Percentiles rank a stretch among this genome's conserved stretches.
These are phyloP conservation scores for Xestia xanthographa DNA, from an alignment of 2,888 invertebrate genomes.

Conservation along the genomic window DNA sequence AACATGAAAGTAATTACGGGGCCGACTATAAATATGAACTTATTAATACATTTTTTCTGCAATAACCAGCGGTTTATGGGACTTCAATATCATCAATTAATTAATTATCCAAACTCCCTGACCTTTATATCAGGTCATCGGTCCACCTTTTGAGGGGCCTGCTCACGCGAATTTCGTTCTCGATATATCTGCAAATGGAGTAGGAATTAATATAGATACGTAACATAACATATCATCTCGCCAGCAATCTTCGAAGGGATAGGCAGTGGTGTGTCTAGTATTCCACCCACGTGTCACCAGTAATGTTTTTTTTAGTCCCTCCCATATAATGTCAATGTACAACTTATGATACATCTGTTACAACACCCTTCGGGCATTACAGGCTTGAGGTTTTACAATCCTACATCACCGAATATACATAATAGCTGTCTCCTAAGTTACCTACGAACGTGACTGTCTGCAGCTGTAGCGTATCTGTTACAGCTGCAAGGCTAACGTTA, in stretches of 20 bases:
- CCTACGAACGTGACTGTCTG: background rate
- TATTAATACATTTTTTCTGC: background rate
- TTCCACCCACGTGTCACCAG: background rate
- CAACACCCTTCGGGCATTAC: too few species aligned
- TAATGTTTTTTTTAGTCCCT: background rate
- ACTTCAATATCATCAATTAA: background rate
- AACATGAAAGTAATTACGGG: background rate
- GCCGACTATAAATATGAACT: background rate
- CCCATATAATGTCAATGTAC: background rate
- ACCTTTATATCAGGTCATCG: background rate
- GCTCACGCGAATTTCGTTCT: background rate
- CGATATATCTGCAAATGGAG: conserved; percentile 1
- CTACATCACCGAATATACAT: background rate
- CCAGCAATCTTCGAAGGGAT: background rate
- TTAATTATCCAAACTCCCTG: conserved; percentile 4
- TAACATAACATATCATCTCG: background rate
- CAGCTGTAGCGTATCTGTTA: background rate
- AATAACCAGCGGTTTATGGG: background rate
- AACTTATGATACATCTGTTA: too few species aligned
- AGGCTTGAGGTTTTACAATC: too few species aligned
- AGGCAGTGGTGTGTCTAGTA: background rate
- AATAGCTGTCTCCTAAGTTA: background rate
- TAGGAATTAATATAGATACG: background rate
- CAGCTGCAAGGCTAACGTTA: background rate
- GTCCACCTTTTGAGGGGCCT: background rate